Evolutionary conservation across 2,888 invertebrate genomes (phyloP).

Genomic region (Eupithecia subumbrata): DNA sequence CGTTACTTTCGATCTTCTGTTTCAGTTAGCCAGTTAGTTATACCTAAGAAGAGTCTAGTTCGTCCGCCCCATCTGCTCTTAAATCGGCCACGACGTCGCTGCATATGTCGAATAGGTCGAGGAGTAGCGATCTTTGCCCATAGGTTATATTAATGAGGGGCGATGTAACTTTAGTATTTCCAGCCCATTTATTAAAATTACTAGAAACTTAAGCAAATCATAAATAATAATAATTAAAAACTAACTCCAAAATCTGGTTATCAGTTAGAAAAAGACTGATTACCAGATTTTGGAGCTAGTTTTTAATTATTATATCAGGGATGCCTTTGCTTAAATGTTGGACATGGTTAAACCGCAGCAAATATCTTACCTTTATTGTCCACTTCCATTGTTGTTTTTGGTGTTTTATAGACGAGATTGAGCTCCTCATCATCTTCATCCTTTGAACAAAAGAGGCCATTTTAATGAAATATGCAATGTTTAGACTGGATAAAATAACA

Average conservation of each 20-base stretch:
- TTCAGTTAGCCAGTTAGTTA: neutral
- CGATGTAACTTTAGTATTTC: neutral
- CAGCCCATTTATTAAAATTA: too few relatives aligned
- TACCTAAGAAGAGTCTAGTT: neutral
- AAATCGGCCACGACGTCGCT: neutral
- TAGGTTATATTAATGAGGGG: neutral
- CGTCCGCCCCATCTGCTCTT: neutral
- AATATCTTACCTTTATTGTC: conserved; percentile 62
- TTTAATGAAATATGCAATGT: neutral
- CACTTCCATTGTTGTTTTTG: conserved; percentile 57
- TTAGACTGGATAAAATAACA: too few relatives aligned
- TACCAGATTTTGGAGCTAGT: neutral
- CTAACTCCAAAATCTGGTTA: too few relatives aligned
- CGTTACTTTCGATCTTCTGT: too few relatives aligned
- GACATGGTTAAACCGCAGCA: neutral
- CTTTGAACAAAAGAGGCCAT: conserved; percentile 47
- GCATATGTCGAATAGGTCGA: neutral
- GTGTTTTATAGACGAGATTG: conserved; percentile 47
- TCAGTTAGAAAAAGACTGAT: too few relatives aligned
- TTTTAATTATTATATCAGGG: neutral
- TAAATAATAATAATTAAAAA: too few relatives aligned
- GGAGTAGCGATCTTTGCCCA: neutral
- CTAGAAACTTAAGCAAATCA: too few relatives aligned
- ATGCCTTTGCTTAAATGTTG: neutral
- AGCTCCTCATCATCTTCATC: conserved; percentile 75